These are phyloP conservation scores for Craseonycteris thonglongyai DNA, from an alignment of 2,113 vertebrate genomes.

Conservation along the genomic window DNA sequence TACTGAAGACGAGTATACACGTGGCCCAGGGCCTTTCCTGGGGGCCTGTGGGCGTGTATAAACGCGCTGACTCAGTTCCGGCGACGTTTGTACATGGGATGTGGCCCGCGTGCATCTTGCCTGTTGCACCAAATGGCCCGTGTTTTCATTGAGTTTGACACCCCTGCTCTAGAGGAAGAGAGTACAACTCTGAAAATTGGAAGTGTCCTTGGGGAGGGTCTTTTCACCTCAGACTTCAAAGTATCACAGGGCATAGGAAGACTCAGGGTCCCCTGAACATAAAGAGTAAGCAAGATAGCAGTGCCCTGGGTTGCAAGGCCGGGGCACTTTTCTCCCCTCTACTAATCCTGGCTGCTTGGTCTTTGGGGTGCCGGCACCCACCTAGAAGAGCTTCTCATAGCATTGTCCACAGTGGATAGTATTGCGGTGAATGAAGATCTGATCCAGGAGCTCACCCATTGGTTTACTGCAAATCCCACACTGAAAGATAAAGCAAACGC, in stretches of 20 bases:
- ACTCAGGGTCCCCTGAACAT: neutral
- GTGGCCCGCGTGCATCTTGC: too few relatives aligned
- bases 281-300: neutral
- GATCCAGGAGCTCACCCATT: constrained; percentile 63
- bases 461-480: constrained; percentile 62
- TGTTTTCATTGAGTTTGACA: too few relatives aligned
- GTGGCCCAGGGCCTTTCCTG: too few relatives aligned
- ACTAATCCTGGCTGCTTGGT: neutral
- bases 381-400: constrained; percentile 70
- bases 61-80: too few relatives aligned
- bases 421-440: constrained; percentile 63
- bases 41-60: too few relatives aligned
- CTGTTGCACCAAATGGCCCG: too few relatives aligned
- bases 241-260: neutral
- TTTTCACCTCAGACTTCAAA: neutral
- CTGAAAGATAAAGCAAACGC: constrained; percentile 42
- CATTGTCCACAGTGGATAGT: constrained; percentile 62
- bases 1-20: too few relatives aligned
- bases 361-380: neutral
- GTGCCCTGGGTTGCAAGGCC: neutral
- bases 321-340: neutral
- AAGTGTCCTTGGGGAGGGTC: neutral
- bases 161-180: neutral
- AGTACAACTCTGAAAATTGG: neutral
- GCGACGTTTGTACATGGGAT: too few relatives aligned